Base-by-base conservation (phyloP, 2,888 invertebrate species). In the Mythimna albipuncta region DNA sequence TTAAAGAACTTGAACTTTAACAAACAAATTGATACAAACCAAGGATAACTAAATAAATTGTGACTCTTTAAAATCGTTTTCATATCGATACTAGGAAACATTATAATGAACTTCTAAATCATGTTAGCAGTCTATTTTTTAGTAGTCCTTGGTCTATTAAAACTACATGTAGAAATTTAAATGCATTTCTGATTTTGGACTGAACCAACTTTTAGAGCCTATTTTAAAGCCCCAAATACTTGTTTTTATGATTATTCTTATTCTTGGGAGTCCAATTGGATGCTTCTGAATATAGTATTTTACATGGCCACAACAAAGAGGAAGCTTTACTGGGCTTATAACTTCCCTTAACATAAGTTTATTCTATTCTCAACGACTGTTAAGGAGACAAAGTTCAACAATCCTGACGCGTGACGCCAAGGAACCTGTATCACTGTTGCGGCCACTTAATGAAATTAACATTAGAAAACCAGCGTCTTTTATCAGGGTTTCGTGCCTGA, bases 141-240 rank as follows among this genome's bases (percentile, higher is more conserved):
- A 79, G 47, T 72, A 61, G 52, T 52, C 57, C 41, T 79, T 75
- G 55, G 61, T 75, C 7, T 71, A 74, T 61, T 41, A 26, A 44
- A 50, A 11, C 7, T 41, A 21, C 7, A 72, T 62, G 38, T 57
- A 57, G 19, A 71, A 61, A 59, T 61, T 11, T 11, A 21, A 41
- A 19, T 72, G 9, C 11, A 44, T 57, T 62, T 72, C 63, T 79
- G 79, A 75, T 73, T 73, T 75, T 26, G 44, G 6, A 73, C 13
- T 32, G 4, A 16, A 32, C 7, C 38, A 79, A 62, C 6, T n/a
- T 32, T 11, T 13, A 16, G 6, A 52, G 9, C 11, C 4, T n/a
- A 41, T 9, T 3, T 52, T 13, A 26, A 13, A 11, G 4, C 32
- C 26, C 2, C 7, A 41, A 68, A 38, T 32, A 47, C 50, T 50